phyloP scores from a whole-genome alignment of 1,140 invertebrate species.

The Pachypsylla venusta region DNA sequence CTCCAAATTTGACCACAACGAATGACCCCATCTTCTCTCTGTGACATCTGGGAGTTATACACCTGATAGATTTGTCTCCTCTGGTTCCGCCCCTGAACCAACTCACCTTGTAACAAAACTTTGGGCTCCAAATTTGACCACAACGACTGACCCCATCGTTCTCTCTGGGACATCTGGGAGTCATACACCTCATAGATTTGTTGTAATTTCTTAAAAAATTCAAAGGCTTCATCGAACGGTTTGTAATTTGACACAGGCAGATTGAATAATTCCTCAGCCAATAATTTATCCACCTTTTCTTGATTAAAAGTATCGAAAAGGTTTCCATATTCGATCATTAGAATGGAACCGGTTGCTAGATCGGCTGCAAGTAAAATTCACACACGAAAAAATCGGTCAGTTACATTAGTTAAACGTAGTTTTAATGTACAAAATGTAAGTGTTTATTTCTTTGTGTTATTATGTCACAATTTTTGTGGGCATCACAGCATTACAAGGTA shows the following conservation, averaged over 20 bases:
- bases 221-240: slow-evolving; percentile 48
- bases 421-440: background rate
- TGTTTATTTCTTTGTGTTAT: too few relatives aligned
- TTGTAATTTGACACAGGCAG: slow-evolving; percentile 66
- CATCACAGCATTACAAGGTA: too few relatives aligned
- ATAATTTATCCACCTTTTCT: slow-evolving; percentile 48
- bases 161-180: slow-evolving; percentile 52
- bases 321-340: slow-evolving; percentile 43
- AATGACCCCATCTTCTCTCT: slow-evolving; percentile 63
- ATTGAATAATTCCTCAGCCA: slow-evolving; percentile 74
- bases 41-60: slow-evolving; percentile 57
- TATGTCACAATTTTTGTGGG: too few relatives aligned
- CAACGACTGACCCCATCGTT: slow-evolving; percentile 66
- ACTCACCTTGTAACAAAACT: slow-evolving; percentile 56
- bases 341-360: slow-evolving; percentile 10
- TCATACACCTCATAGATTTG: slow-evolving; percentile 62
- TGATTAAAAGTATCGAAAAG: slow-evolving; percentile 48
- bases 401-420: slow-evolving; percentile 3
- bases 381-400: slow-evolving; percentile 11
- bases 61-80: slow-evolving; percentile 56
- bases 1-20: slow-evolving; percentile 72
- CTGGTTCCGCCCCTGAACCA: too few relatives aligned
- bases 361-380: slow-evolving; percentile 10
- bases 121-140: slow-evolving; percentile 77
- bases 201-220: slow-evolving; percentile 56